These are phyloP conservation scores for Agriopis aurantiaria DNA, from an alignment of 2,888 invertebrate genomes.

Conservation along the genomic window DNA sequence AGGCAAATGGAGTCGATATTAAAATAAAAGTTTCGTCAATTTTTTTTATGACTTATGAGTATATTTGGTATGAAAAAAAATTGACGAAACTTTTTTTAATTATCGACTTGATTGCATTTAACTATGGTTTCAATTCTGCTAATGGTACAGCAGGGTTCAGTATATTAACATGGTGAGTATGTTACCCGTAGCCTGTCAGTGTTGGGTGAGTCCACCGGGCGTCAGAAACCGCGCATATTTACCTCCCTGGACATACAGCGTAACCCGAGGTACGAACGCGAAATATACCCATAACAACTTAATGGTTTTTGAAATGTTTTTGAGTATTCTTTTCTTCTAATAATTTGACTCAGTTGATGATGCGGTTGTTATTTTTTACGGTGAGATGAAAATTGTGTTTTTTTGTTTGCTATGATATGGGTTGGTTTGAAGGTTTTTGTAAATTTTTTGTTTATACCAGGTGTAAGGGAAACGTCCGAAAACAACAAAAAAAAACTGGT, in stretches of 20 bases:
- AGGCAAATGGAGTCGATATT: too few relatives aligned
- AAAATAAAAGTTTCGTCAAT: too few relatives aligned
- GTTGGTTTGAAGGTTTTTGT: conserved; percentile 2
- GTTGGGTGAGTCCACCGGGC: conserved; percentile 78
- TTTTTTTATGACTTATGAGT: too few relatives aligned
- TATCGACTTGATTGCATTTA: too few relatives aligned
- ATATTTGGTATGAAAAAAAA: too few relatives aligned
- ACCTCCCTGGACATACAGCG: conserved; percentile 83
- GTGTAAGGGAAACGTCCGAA: too few relatives aligned
- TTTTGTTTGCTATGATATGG: conserved; percentile 1
- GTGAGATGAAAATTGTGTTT: conserved; percentile 39
- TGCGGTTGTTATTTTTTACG: conserved; percentile 43
- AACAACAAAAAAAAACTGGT: too few relatives aligned
- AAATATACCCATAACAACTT: not conserved
- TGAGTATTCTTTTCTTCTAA: conserved; percentile 40
- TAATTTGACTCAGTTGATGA: conserved; percentile 48
- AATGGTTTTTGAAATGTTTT: conserved; percentile 39
- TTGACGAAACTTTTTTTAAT: not conserved
- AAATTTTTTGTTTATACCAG: not conserved
- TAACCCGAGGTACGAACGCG: conserved; percentile 67
- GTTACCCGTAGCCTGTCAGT: conserved; percentile 77
- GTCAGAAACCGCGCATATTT: conserved; percentile 84
- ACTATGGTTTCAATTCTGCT: not conserved
- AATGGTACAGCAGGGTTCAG: not conserved
- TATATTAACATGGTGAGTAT: conserved; percentile 56